Conservation (phyloP, 2,113 vertebrate species). For the Xiphophorus maculatus region DNA sequence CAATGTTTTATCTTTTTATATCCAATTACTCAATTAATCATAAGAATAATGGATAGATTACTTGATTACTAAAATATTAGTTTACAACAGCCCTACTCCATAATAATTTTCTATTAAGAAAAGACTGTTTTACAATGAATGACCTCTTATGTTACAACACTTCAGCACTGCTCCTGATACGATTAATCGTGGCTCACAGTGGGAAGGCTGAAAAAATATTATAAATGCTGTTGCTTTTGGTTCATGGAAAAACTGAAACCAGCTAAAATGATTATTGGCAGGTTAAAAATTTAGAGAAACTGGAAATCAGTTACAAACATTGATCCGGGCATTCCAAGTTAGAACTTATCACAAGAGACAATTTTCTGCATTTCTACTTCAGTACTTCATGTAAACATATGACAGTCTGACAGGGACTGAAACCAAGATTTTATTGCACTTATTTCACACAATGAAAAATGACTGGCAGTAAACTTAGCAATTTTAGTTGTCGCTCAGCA, state of each 20-base stretch:
- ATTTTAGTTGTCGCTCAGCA: background rate
- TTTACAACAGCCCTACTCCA: background rate
- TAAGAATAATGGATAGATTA: no score
- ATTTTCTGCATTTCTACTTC: background rate
- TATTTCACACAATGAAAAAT: constrained; percentile 13
- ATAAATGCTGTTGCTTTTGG: background rate
- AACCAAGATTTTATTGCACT: constrained; percentile 1
- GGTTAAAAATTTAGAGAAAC: no score
- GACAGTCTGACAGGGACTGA: constrained; percentile 5
- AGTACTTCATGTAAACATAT: constrained; percentile 2
- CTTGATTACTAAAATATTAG: no score
- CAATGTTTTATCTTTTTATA: no score
- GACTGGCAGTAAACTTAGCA: constrained; percentile 8
- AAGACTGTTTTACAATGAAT: background rate
- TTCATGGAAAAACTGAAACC: background rate
- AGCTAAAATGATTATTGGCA: no score
- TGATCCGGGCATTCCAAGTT: background rate
- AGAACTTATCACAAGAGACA: background rate
- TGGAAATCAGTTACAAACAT: background rate
- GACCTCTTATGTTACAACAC: background rate
- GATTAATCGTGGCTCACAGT: no score
- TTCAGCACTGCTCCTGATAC: no score
- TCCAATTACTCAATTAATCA: no score
- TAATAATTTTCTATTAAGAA: background rate
- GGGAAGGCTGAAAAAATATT: background rate